Base-by-base conservation (phyloP, 30 jellyfish, hydroid and myxozoan genomes). In the Aurelia sp. region DNA sequence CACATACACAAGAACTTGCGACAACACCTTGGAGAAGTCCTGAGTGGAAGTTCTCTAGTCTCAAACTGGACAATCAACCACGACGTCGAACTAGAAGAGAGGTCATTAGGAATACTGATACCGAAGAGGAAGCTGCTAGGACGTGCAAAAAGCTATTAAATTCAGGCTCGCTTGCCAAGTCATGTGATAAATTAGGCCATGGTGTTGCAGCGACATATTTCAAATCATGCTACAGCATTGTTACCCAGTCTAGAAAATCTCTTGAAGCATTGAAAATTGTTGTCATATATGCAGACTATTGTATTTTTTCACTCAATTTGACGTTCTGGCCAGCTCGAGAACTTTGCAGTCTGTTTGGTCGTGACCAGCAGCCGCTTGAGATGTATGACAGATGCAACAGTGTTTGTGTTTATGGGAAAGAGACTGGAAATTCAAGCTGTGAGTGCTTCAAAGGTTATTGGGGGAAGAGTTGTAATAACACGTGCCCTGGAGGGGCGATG, bases 401-500 rank as follows among this genome's bases (percentile, higher is more conserved):
- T 23, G 75, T 13, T 67, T 84, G 93, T 62, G 27, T 31, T 18
- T 84, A 73, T 41, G 93, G 93, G 5, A 73, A 50, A 6, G 80
- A 73, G n/a, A 16, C 80, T 6, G 44, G 20, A 18, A 74, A 84
- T n/a, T 67, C 79, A 17, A 71, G 60, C 2, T 84, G 93, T 62
- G 71, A 41, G 21, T 84, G 93, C 50, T 20, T 62, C 11, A 62
- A 72, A 16, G 93, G 93, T n/a, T 84, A 84, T 48, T 84, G 93
- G 88, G 93, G 93, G 17, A 64, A 27, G 22, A 84, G 64, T 41
- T 84, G 93, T 66, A 73, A 78, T 53, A 51, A 60, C 21, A 55
- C 64, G 50, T 84, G 93, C 33, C 93, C 93, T 11, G 93, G 87
- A 44, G 93, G 93, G 20, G 55, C 55, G 16, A 44, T 70, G 53